A percentile compares a stretch with the other conserved stretches of the same genome.
phyloP scores from a whole-genome alignment of 2,113 vertebrate genomes.

The Pleuronectes platessa region DNA sequence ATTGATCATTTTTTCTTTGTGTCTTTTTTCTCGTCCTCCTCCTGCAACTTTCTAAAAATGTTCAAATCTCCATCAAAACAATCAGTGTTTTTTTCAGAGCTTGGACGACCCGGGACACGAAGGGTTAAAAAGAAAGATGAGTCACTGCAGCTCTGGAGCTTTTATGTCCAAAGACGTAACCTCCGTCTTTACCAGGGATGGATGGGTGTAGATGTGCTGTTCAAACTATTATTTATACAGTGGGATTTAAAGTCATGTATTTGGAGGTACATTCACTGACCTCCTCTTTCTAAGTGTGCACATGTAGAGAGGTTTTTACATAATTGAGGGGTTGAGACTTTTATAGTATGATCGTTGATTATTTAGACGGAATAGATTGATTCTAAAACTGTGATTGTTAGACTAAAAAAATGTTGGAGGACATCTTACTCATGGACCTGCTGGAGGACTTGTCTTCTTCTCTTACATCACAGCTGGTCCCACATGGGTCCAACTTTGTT shows the following conservation, averaged over 20 bases:
- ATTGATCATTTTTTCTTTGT: background rate
- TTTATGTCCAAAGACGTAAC: constrained; percentile 48
- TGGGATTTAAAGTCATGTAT: background rate
- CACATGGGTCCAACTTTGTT: constrained; percentile 1
- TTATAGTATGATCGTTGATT: background rate
- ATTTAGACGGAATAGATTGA: too few species aligned
- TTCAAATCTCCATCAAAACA: too few species aligned
- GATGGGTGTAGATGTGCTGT: constrained; percentile 40
- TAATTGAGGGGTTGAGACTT: background rate
- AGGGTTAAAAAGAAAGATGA: background rate
- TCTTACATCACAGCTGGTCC: background rate
- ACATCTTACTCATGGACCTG: too few species aligned
- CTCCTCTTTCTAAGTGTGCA: background rate
- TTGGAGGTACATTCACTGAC: background rate
- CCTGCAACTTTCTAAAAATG: background rate
- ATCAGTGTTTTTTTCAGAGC: too few species aligned
- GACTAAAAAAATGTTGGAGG: too few species aligned
- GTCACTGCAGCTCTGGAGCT: background rate
- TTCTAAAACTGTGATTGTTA: too few species aligned
- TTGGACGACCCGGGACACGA: too few species aligned
- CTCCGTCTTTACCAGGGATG: constrained; percentile 30
- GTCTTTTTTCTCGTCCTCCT: background rate
- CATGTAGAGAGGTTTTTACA: background rate
- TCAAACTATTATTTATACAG: constrained; percentile 27
- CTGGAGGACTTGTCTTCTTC: too few species aligned